Evolutionary conservation across 2,797 vertebrate genomes (phyloP).

Genomic region (Sarcoramphus papa): DNA sequence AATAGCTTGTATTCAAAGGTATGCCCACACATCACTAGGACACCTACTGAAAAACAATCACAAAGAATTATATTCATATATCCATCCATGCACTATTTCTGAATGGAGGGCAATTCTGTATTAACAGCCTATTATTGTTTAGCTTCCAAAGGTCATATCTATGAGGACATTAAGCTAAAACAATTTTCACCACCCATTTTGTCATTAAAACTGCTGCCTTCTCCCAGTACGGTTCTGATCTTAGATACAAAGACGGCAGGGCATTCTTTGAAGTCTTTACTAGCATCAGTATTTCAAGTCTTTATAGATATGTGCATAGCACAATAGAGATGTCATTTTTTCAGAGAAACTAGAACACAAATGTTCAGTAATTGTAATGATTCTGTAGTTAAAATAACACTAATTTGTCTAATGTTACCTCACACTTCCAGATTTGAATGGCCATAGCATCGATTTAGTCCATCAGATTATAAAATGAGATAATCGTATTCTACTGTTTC

Average conservation of each 20-base stretch:
- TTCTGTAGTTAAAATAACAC: not conserved
- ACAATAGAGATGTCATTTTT: not conserved
- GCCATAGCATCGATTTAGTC: not conserved
- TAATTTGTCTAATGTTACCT: not conserved
- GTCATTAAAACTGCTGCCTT: not conserved
- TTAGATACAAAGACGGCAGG: not conserved
- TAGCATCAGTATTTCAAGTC: not conserved
- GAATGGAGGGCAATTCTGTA: not conserved
- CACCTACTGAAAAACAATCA: not conserved
- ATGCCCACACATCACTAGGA: not conserved
- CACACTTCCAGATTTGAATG: not conserved
- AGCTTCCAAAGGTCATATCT: not conserved
- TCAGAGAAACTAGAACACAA: not conserved
- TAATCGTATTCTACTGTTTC: not conserved
- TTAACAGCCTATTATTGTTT: not conserved
- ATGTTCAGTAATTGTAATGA: not conserved
- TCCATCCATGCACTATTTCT: not conserved
- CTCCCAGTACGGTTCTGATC: not conserved
- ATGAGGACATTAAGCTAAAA: not conserved
- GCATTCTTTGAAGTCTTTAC: not conserved
- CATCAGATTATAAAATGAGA: not conserved
- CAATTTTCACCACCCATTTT: not conserved
- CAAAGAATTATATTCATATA: not conserved
- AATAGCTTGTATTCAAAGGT: not conserved
- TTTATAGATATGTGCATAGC: not conserved